These are phyloP conservation scores for Lasioglossum leucozonium DNA, from an alignment of 2,888 invertebrate species.

Conservation along the genomic window DNA sequence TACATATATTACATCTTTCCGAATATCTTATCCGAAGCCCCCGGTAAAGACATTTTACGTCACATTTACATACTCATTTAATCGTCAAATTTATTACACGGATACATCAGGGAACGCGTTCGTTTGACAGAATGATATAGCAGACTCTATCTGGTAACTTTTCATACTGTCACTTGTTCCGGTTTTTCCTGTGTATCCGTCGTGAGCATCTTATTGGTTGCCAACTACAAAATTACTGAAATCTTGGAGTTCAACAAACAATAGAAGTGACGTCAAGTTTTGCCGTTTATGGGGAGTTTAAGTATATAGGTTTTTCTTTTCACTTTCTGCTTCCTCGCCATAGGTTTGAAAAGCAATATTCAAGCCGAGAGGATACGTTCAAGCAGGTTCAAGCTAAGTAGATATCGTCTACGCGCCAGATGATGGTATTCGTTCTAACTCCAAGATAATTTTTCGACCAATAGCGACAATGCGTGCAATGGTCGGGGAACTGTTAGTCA, in stretches of 20 bases:
- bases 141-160: constrained; percentile 73
- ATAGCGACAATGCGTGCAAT: no score
- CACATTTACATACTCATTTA: constrained; percentile 54
- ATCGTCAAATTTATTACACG: constrained; percentile 50
- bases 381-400: no score
- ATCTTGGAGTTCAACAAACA: neutral
- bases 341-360: neutral
- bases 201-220: constrained; percentile 37
- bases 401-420: no score
- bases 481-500: no score
- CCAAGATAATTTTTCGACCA: no score
- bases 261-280: neutral
- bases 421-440: no score
- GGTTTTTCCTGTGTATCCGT: constrained; percentile 20
- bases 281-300: neutral
- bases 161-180: constrained; percentile 44
- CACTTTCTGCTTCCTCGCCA: neutral
- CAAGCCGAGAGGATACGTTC: no score
- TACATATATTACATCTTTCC: constrained; percentile 50
- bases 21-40: constrained; percentile 27
- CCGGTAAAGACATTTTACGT: constrained; percentile 45
- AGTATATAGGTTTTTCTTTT: neutral
- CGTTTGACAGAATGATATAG: constrained; percentile 73
- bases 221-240: neutral
- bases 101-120: constrained; percentile 57